Percentiles rank a stretch among this genome's conserved stretches.
These are phyloP conservation scores for Empidonax alnorum DNA, from an alignment of 2,113 vertebrate genomes.

Conservation along the genomic window DNA sequence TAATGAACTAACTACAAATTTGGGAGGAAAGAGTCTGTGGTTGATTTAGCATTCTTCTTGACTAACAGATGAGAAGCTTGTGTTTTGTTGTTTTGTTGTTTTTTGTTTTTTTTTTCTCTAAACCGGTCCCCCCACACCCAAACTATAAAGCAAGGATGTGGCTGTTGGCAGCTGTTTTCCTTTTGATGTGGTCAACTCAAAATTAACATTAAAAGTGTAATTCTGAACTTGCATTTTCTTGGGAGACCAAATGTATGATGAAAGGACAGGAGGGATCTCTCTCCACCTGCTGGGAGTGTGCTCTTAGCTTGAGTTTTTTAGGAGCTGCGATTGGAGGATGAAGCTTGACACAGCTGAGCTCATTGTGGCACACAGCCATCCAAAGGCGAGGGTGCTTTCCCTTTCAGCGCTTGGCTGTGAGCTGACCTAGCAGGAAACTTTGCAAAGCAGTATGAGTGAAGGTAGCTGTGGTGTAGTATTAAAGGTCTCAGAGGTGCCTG, in stretches of 20 bases:
- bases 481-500: background rate
- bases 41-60: background rate
- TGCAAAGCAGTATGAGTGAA: background rate
- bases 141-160: background rate
- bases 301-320: background rate
- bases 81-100: background rate
- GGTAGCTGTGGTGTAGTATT: background rate
- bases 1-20: constrained; percentile 2
- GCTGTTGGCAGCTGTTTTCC: background rate
- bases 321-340: background rate
- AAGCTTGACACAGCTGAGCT: constrained; percentile 8
- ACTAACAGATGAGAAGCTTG: background rate
- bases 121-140: background rate
- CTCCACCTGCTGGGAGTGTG: background rate
- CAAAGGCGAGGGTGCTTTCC: background rate
- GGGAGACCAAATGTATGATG: background rate
- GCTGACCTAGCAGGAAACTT: constrained; percentile 31
- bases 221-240: background rate
- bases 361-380: background rate
- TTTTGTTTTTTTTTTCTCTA: background rate
- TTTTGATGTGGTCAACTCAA: constrained; percentile 19
- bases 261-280: background rate
- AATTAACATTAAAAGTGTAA: background rate
- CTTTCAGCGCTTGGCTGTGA: background rate
- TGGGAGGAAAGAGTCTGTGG: background rate